Percentiles rank a stretch among this genome's conserved stretches.
These are phyloP conservation scores for Latrodectus elegans DNA, from an alignment of 2,888 invertebrate species.

Conservation along the genomic window DNA sequence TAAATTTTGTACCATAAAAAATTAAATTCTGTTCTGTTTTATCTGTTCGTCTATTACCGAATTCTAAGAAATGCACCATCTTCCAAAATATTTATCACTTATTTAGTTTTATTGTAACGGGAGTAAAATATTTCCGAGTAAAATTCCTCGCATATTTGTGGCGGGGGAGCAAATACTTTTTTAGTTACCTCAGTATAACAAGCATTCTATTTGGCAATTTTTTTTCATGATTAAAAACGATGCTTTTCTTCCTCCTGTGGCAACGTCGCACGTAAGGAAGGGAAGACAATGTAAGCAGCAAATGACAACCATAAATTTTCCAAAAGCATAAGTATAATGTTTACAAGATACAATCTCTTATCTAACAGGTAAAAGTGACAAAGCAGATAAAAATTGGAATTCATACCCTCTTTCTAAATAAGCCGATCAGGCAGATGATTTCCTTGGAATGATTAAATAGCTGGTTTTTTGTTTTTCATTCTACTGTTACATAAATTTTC, in stretches of 20 bases:
- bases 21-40: too few species aligned
- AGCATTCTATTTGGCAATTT: not conserved
- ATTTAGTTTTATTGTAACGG: too few species aligned
- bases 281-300: constrained; percentile 24
- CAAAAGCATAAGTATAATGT: constrained; percentile 46
- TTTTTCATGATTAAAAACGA: not conserved
- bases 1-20: too few species aligned
- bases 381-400: constrained; percentile 48
- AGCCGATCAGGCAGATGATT: constrained; percentile 26
- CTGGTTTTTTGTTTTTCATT: too few species aligned
- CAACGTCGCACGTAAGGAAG: not conserved
- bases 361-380: constrained; percentile 33
- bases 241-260: not conserved
- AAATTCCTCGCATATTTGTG: too few species aligned
- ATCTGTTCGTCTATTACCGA: too few species aligned
- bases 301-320: constrained; percentile 53
- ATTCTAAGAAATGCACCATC: too few species aligned
- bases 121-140: too few species aligned
- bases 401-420: constrained; percentile 39
- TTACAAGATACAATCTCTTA: constrained; percentile 55
- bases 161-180: not conserved
- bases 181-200: not conserved
- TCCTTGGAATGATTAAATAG: not conserved
- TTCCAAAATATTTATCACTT: too few species aligned
- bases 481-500: too few species aligned